phyloP scores from a whole-genome alignment of 2,113 vertebrate genomes.

The Pelmatolapia mariae region DNA sequence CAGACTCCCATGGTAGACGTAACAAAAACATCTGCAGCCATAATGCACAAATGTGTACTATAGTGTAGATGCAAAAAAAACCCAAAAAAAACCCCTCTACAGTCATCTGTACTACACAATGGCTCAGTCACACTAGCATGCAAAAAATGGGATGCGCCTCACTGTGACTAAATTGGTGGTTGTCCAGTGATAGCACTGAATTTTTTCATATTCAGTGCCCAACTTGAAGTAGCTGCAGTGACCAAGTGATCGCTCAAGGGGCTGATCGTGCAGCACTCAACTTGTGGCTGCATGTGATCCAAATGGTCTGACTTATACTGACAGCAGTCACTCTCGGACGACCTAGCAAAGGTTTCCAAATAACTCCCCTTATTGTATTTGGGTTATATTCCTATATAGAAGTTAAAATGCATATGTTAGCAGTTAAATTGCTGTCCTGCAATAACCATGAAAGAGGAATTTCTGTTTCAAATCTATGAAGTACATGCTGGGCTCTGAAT shows the following conservation, averaged over 20 bases:
- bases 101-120: neutral
- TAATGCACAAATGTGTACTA: neutral
- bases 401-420: neutral
- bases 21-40: conserved; percentile 1
- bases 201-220: neutral
- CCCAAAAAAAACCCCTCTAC: accelerated
- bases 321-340: neutral
- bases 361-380: neutral
- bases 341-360: neutral
- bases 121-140: neutral
- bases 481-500: neutral
- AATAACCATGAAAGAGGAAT: neutral
- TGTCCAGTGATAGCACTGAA: accelerated
- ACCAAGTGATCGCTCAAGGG: neutral
- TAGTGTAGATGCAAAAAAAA: neutral
- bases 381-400: neutral
- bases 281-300: neutral
- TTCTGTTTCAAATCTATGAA: neutral
- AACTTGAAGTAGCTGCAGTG: neutral
- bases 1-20: neutral
- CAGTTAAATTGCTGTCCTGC: neutral
- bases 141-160: neutral
- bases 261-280: neutral
- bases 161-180: neutral
- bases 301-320: neutral